phyloP scores from a whole-genome alignment of 2,113 vertebrate genomes.

The Corvus cornix region DNA sequence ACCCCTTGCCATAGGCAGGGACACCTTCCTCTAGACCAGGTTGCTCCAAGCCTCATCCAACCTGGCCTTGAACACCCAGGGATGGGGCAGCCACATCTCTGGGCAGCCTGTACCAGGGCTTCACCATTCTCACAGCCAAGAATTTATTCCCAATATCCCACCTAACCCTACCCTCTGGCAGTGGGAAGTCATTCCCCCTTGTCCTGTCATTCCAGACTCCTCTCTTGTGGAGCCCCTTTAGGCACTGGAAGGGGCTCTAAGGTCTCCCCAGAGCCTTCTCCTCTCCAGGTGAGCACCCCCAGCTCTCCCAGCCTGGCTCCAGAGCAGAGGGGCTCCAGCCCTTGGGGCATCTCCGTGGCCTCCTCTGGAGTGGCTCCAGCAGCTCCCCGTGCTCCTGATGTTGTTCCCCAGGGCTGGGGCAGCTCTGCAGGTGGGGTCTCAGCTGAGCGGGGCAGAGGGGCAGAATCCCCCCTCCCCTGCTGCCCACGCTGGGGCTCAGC shows the following conservation, averaged over 20 bases:
- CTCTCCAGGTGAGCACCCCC: background rate
- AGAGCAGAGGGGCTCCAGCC: background rate
- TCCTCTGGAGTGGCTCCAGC: background rate
- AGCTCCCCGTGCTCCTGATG: background rate
- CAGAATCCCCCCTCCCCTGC: background rate
- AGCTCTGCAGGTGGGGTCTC: background rate
- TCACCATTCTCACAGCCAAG: background rate
- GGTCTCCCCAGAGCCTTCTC: background rate
- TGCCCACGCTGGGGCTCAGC: background rate
- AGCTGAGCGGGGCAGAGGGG: background rate
- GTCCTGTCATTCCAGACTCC: background rate
- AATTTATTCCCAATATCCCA: background rate
- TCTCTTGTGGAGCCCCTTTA: background rate
- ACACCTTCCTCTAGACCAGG: background rate
- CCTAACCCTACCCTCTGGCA: background rate
- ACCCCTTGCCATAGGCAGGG: background rate
- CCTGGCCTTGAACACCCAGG: background rate
- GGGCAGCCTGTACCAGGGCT: background rate
- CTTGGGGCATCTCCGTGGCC: fast-evolving
- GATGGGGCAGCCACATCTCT: background rate
- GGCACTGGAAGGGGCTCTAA: background rate
- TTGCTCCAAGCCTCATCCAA: background rate
- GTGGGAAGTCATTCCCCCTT: background rate
- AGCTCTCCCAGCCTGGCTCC: background rate
- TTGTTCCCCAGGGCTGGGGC: background rate